A percentile compares a stretch with the other conserved stretches of the same genome.
phyloP scores from a whole-genome alignment of 2,888 invertebrate genomes.

The Caenorhabditis sp. region DNA sequence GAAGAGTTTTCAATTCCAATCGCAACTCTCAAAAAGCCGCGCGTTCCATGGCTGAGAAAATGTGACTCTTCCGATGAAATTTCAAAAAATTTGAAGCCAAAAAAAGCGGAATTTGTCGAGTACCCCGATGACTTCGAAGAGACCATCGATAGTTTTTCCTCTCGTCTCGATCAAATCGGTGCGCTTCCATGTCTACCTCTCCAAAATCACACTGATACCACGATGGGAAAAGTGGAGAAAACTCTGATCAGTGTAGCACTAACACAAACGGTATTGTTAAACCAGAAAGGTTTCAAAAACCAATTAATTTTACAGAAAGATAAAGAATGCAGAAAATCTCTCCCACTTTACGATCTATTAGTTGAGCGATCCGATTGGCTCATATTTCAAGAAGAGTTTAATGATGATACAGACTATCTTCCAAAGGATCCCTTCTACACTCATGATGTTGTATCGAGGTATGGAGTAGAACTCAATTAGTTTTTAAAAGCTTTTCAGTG shows the following conservation, averaged over 20 bases:
- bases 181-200: not conserved
- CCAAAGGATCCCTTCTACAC: conserved; percentile 40
- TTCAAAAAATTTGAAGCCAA: not conserved
- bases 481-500: conserved; percentile 24
- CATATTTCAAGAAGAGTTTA: conserved; percentile 40
- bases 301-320: conserved; percentile 31
- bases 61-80: conserved; percentile 3
- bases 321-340: not conserved
- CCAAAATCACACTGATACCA: conserved; percentile 41
- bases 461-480: not conserved
- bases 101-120: not conserved
- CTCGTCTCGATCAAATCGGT: conserved; percentile 3
- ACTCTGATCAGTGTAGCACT: conserved; percentile 28
- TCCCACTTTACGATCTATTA: conserved; percentile 41
- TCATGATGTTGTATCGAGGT: conserved; percentile 39
- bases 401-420: conserved; percentile 40
- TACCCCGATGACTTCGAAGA: not conserved
- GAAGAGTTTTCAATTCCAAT: not conserved
- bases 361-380: conserved; percentile 52
- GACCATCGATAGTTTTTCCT: conserved; percentile 24
- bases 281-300: too few species aligned
- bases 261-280: conserved; percentile 19
- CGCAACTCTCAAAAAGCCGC: not conserved
- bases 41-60: conserved; percentile 31
- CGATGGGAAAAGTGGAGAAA: conserved; percentile 35